Conservation (phyloP, 2,113 vertebrate genomes). For the Pedionomus torquatus region DNA sequence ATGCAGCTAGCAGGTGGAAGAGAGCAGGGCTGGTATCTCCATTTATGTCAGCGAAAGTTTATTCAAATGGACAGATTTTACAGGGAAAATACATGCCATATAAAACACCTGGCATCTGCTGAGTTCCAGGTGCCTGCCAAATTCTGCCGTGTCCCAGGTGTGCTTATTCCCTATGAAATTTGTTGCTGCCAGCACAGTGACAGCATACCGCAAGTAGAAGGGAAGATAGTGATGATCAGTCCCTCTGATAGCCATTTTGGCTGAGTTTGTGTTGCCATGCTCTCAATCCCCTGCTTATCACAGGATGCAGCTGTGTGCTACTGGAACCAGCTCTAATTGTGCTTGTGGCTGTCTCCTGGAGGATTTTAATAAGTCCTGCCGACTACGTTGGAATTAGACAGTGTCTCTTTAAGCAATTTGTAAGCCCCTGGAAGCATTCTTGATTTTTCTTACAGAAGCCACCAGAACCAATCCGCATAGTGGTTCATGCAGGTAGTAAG, state of each 20-base stretch:
- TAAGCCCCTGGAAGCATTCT: neutral
- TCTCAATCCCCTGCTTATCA: constrained; percentile 32
- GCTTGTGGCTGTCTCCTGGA: constrained; percentile 23
- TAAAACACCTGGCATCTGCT: constrained; percentile 50
- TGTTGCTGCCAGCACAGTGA: constrained; percentile 35
- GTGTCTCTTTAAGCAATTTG: constrained; percentile 46
- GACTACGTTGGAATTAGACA: constrained; percentile 24
- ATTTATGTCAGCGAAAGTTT: neutral
- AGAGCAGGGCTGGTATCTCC: neutral
- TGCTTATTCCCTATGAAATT: constrained; percentile 30
- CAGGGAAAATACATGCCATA: neutral
- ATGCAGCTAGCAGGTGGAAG: neutral
- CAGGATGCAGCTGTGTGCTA: constrained; percentile 37
- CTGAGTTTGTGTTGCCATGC: constrained; percentile 17
- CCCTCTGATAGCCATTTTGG: neutral
- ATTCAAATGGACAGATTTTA: constrained; percentile 20
- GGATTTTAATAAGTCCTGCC: constrained; percentile 49
- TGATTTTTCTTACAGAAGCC: constrained; percentile 18
- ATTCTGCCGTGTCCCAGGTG: constrained; percentile 33
- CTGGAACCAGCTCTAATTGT: constrained; percentile 37
- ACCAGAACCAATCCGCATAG: neutral
- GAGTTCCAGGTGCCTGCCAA: constrained; percentile 56
- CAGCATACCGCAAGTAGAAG: neutral
- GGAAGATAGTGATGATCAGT: neutral
- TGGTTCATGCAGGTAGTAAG: neutral